phyloP scores from a whole-genome alignment of 2,113 vertebrate genomes.

The Protobothrops mucrosquamatus region DNA sequence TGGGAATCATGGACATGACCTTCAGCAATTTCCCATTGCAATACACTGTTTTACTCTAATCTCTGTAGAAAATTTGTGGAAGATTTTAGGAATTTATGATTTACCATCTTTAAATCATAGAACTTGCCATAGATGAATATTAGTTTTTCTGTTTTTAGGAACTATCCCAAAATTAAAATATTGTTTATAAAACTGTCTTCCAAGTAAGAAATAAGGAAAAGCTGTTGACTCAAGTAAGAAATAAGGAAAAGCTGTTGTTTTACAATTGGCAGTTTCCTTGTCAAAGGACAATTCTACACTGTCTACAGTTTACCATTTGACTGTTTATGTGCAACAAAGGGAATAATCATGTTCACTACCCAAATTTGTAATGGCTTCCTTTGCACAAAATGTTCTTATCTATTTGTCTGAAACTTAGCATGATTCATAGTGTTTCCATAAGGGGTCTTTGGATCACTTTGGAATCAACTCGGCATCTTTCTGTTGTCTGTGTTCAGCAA shows the following conservation, averaged over 20 bases:
- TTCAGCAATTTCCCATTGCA: background rate
- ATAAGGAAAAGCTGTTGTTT: background rate
- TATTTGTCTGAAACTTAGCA: background rate
- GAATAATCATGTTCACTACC: background rate
- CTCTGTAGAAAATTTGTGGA: background rate
- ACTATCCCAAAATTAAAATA: background rate
- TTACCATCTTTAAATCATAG: background rate
- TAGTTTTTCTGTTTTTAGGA: background rate
- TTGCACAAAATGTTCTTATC: background rate
- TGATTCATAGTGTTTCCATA: background rate
- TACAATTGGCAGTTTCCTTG: background rate
- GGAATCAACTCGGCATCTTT: background rate
- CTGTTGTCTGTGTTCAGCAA: background rate
- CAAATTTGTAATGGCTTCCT: background rate
- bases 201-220: background rate
- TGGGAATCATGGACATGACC: background rate
- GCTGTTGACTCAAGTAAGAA: background rate
- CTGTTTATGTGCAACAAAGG: background rate
- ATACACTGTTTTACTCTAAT: background rate
- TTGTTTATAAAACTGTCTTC: background rate
- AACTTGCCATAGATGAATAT: background rate
- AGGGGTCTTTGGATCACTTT: background rate
- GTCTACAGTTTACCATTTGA: background rate
- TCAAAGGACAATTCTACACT: background rate
- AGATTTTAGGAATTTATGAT: background rate